These are phyloP conservation scores for Pseudois nayaur DNA, from an alignment of 2,113 vertebrate species.

Conservation along the genomic window DNA sequence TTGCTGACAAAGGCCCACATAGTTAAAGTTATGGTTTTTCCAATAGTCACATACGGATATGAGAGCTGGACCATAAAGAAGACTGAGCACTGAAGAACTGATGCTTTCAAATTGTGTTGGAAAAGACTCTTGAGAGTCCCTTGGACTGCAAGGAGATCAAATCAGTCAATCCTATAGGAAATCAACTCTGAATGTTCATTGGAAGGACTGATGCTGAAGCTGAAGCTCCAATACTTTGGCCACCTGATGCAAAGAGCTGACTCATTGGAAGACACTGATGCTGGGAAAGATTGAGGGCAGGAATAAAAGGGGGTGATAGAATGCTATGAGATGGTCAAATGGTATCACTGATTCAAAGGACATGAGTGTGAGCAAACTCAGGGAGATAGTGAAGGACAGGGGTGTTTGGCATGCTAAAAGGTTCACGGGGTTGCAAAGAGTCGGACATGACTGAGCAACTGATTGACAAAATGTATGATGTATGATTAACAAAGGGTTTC, in stretches of 20 bases:
- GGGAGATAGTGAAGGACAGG: neutral
- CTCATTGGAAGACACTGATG: neutral
- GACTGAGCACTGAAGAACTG: neutral
- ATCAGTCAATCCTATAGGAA: neutral
- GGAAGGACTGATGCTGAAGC: neutral
- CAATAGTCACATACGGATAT: neutral
- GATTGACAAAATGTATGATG: too few relatives aligned
- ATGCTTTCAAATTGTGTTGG: neutral
- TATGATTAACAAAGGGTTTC: neutral
- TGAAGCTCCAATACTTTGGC: neutral
- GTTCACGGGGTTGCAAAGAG: neutral
- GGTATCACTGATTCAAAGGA: neutral
- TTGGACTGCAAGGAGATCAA: neutral
- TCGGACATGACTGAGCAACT: fast-evolving
- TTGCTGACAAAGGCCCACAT: fast-evolving
- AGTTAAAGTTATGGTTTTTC: neutral
- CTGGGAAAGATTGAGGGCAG: neutral
- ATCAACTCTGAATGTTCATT: neutral
- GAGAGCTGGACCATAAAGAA: neutral
- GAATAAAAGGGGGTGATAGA: neutral
- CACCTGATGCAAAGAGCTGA: neutral
- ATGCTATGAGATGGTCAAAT: neutral
- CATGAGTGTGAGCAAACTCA: neutral
- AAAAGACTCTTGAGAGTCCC: neutral
- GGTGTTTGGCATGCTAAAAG: neutral